These are phyloP conservation scores for Empis stercorea DNA, from an alignment of 2,888 invertebrate species.

Conservation along the genomic window DNA sequence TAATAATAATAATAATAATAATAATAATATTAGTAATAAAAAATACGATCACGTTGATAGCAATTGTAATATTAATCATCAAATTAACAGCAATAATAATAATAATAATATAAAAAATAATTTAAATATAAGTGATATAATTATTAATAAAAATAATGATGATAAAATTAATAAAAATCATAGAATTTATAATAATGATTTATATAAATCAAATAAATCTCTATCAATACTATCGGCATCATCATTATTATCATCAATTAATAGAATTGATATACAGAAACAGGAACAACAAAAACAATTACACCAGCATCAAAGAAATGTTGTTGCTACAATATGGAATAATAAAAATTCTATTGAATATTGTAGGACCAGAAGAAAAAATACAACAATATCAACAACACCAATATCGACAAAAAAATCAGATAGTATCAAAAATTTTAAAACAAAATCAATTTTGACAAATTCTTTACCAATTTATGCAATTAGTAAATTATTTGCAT, in stretches of 20 bases:
- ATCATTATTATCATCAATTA: no score
- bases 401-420: conserved; percentile 9
- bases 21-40: background rate
- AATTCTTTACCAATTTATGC: background rate
- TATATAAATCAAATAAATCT: background rate
- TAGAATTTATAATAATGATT: background rate
- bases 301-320: no score
- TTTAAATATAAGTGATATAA: background rate
- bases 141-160: background rate
- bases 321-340: no score
- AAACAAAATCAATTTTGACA: background rate
- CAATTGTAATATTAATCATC: background rate
- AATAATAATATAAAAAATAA: background rate
- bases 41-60: background rate
- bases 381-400: conserved; percentile 12
- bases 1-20: background rate
- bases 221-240: no score
- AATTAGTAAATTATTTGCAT: background rate
- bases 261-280: background rate
- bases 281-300: no score
- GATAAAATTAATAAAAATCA: background rate
- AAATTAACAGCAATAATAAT: background rate
- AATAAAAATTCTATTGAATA: no score
- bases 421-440: background rate
- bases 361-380: background rate